phyloP scores from a whole-genome alignment of 2,888 invertebrate species.

The Vanessa cardui region DNA sequence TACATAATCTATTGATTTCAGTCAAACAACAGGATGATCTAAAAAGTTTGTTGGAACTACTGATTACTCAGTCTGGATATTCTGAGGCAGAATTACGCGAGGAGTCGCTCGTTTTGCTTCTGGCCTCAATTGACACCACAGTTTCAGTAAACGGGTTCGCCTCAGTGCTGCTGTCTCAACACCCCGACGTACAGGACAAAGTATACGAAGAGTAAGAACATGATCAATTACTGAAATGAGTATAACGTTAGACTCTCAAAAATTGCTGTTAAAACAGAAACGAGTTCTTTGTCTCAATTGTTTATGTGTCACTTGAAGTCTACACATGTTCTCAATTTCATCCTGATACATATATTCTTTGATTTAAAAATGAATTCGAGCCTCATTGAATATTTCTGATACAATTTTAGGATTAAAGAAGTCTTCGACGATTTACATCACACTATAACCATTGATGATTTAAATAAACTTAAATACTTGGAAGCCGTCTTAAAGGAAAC shows the following conservation, averaged over 20 bases:
- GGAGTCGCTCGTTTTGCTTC: constrained; percentile 51
- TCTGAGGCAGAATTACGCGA: constrained; percentile 52
- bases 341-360: no score
- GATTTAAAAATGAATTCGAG: no score
- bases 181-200: constrained; percentile 55
- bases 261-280: no score
- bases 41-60: constrained; percentile 4
- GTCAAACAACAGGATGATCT: background rate
- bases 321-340: no score
- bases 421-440: constrained; percentile 47
- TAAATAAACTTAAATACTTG: constrained; percentile 51
- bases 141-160: constrained; percentile 53
- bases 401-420: constrained; percentile 44
- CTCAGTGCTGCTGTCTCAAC: constrained; percentile 48
- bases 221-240: no score
- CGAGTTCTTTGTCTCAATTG: no score
- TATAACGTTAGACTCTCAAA: no score
- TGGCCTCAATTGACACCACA: constrained; percentile 61
- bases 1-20: background rate
- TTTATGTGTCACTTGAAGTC: no score
- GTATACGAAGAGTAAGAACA: constrained; percentile 53
- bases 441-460: constrained; percentile 46
- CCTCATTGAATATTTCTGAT: no score
- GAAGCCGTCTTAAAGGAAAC: constrained; percentile 57
- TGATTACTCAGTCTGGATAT: constrained; percentile 33